Base-by-base conservation (phyloP, 2,888 invertebrate species). In the Argyresthia albistria region DNA sequence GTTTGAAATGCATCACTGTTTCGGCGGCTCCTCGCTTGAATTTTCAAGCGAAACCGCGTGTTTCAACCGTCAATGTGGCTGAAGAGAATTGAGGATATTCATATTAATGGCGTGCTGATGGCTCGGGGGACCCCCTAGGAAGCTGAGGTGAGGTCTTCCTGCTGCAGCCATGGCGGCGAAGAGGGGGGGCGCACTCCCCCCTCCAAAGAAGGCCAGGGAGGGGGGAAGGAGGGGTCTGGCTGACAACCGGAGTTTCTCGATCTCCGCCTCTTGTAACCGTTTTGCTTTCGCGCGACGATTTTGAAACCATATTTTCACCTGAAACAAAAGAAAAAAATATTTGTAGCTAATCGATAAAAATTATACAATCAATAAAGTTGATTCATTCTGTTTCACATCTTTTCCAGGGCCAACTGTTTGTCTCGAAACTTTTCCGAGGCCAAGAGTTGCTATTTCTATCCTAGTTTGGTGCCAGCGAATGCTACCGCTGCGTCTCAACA, bases 271-370 rank as follows among this genome's bases (percentile, higher is more conserved):
- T 84, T 98, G 97, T 4, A 98, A 90, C 16, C 99, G 90, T 89
- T 99, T 99, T 69, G 97, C 97, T 86, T 99, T 99, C 60, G 98
- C 98, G 50, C 96, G 90, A 1, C 96, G 90, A 77, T 96, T 96
- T 89, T 96, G 96, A 76, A 96, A 96, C 96, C 96, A 96, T 70
- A 96, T 96, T 88, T 96, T 96, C 68, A 97, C 97, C 74, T 95
- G 90, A 64, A 80, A 80, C 45, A 37, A 43, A 51, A 12, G 43
- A 25, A 6, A 25, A 4, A 25, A 25, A 25, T 25, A 25, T 25
- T 2, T 25, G 25, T 25, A 25, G 2, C 25, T 4, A 25, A n/a
- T n/a, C n/a, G n/a, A n/a, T n/a, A n/a, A 6, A 25, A 25, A 25
- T 25, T 6, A 25, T 25, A 25, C 6, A 2, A 25, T 25, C 25